Conservation (phyloP, 2,888 invertebrate species). For the Atherix ibis region DNA sequence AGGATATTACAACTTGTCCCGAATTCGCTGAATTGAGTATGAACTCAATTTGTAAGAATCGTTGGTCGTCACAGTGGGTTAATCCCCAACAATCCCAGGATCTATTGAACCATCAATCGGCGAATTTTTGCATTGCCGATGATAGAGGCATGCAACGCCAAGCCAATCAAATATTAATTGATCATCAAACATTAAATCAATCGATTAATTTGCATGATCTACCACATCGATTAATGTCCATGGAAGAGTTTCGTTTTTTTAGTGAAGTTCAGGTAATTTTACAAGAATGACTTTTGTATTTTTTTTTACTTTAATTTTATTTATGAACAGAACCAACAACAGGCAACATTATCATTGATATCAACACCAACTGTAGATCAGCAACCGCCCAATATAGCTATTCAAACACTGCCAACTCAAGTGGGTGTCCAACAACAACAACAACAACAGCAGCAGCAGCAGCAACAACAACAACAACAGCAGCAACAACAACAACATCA, state of each 20-base stretch:
- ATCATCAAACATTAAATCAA: too few species aligned
- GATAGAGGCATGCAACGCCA: constrained; percentile 20
- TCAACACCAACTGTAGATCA: constrained; percentile 24
- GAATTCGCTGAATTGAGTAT: constrained; percentile 31
- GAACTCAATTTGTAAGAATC: constrained; percentile 31
- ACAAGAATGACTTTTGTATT: neutral
- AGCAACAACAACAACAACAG: constrained; percentile 6
- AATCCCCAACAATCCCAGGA: constrained; percentile 16
- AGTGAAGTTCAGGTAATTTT: constrained; percentile 27
- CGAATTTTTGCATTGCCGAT: constrained; percentile 12
- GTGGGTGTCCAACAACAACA: constrained; percentile 9
- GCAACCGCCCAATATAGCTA: constrained; percentile 21
- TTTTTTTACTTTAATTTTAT: neutral
- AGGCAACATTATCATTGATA: constrained; percentile 26
- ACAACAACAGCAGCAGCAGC: constrained; percentile 8
- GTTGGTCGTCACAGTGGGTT: constrained; percentile 29
- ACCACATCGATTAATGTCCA: too few species aligned
- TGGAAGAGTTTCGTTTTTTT: constrained; percentile 33
- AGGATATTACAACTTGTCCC: constrained; percentile 21
- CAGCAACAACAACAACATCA: constrained; percentile 6
- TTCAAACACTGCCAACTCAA: constrained; percentile 16
- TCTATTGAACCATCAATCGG: constrained; percentile 9
- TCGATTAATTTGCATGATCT: too few species aligned
- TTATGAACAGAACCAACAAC: constrained; percentile 18
- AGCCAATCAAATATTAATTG: constrained; percentile 27